phyloP scores from a whole-genome alignment of 1,140 invertebrate species.

The Eumaeus atala region DNA sequence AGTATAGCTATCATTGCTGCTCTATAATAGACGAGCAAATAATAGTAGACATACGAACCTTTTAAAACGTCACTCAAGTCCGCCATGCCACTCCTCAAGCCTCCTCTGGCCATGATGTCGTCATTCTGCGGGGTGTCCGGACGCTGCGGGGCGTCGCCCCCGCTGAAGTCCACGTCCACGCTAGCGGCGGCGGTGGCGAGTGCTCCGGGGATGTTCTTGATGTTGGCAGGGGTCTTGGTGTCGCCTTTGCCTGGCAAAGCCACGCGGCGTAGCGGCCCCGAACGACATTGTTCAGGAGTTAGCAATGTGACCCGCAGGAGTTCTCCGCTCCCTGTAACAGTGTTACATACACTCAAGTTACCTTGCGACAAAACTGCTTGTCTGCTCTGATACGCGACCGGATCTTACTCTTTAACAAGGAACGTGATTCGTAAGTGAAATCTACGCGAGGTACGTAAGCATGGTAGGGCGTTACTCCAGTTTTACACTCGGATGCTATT shows the following conservation, averaged over 20 bases:
- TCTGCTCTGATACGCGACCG: too few relatives aligned
- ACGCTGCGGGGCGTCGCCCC: constrained; percentile 81
- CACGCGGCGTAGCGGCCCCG: constrained; percentile 64
- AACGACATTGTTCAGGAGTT: constrained; percentile 81
- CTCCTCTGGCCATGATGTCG: constrained; percentile 79
- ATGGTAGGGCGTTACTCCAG: too few relatives aligned
- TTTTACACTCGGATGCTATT: too few relatives aligned
- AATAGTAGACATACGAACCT: constrained; percentile 69
- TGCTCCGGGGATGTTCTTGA: constrained; percentile 72
- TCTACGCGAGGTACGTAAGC: too few relatives aligned
- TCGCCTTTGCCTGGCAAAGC: constrained; percentile 71
- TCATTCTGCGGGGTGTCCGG: constrained; percentile 91
- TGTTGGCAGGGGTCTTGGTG: constrained; percentile 60
- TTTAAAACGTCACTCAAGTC: constrained; percentile 87
- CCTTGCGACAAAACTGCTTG: too few relatives aligned
- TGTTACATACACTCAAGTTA: too few relatives aligned
- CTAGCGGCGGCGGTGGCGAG: constrained; percentile 88
- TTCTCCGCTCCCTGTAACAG: constrained; percentile 72
- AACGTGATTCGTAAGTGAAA: too few relatives aligned
- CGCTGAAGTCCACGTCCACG: constrained; percentile 92
- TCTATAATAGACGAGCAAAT: too few relatives aligned
- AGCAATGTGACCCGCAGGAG: constrained; percentile 78
- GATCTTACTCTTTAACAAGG: too few relatives aligned
- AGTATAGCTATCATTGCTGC: too few relatives aligned
- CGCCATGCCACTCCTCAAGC: constrained; percentile 77